Conservation (phyloP, 2,888 invertebrate genomes). For the Amphipoea lucens region DNA sequence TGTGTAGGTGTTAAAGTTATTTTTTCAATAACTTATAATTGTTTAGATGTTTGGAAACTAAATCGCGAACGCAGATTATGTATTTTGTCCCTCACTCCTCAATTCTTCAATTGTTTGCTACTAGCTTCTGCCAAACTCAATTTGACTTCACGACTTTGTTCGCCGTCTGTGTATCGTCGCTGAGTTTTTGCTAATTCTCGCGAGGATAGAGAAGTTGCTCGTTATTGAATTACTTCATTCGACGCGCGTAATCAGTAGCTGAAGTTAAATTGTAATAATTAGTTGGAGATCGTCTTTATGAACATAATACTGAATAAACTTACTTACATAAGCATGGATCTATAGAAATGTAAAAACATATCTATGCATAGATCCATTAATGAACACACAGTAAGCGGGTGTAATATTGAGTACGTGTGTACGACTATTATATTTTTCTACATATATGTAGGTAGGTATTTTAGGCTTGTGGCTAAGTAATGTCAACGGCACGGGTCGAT, state of each 20-base stretch:
- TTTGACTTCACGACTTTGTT: slow-evolving; percentile 56
- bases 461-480: no score
- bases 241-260: slow-evolving; percentile 30
- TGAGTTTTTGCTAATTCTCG: slow-evolving; percentile 34
- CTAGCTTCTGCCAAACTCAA: slow-evolving; percentile 50
- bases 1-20: neutral
- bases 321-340: neutral
- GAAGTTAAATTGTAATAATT: slow-evolving; percentile 14
- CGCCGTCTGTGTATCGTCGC: slow-evolving; percentile 28
- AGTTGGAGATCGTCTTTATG: slow-evolving; percentile 11
- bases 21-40: neutral
- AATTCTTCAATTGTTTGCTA: slow-evolving; percentile 34
- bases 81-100: neutral
- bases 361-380: no score
- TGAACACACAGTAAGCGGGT: no score
- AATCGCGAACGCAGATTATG: neutral
- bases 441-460: neutral
- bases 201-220: slow-evolving; percentile 18
- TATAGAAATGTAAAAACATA: no score
- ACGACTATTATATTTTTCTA: neutral
- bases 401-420: no score
- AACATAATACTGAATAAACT: neutral
- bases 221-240: slow-evolving; percentile 50
- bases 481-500: no score
- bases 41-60: neutral